phyloP scores from a whole-genome alignment of 2,113 vertebrate species.

The Candoia aspera region DNA sequence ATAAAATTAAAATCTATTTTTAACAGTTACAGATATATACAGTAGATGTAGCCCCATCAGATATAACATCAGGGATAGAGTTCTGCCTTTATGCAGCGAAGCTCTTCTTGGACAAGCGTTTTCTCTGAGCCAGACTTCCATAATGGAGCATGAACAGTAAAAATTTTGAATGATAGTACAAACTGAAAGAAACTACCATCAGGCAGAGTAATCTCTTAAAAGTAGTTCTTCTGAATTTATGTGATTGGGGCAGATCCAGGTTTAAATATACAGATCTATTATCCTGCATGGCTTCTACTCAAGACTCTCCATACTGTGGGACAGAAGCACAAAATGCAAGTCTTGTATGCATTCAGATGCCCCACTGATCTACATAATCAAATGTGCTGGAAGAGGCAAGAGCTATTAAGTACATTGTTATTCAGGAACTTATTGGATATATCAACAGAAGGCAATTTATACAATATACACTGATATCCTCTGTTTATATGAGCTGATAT shows the following conservation, averaged over 20 bases:
- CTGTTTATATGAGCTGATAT: background rate
- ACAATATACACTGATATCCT: background rate
- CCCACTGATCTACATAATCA: background rate
- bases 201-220: background rate
- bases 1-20: background rate
- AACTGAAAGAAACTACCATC: no score
- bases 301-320: background rate
- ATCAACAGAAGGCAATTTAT: background rate
- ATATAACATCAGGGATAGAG: background rate
- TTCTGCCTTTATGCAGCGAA: no score
- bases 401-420: background rate
- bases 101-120: rapidly evolving
- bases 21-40: background rate
- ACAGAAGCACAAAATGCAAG: background rate
- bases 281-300: background rate
- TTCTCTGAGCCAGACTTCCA: background rate
- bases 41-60: background rate
- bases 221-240: no score
- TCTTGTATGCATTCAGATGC: background rate
- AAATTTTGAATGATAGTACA: no score
- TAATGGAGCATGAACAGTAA: background rate
- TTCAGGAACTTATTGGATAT: background rate
- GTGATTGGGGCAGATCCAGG: background rate
- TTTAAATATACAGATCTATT: background rate
- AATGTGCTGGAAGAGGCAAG: background rate